Percentiles rank a stretch among this genome's conserved stretches.
phyloP scores from a whole-genome alignment of 2,797 vertebrate species.

The Cheirogaleus major region DNA sequence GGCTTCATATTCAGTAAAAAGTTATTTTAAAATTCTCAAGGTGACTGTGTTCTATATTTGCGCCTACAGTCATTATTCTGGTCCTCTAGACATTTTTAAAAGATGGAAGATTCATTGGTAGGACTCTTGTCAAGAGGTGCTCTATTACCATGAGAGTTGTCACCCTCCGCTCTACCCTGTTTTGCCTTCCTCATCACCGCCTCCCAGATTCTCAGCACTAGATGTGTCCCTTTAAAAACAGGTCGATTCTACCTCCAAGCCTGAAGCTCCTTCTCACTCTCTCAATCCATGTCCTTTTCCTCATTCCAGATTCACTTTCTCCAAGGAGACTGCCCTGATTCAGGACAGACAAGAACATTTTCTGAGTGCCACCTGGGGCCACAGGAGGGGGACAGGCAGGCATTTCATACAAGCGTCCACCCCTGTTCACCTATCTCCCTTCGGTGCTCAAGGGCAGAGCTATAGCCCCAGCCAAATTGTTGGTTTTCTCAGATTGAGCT shows the following conservation, averaged over 20 bases:
- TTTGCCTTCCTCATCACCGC: not conserved
- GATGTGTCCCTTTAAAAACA: not conserved
- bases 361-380: not conserved
- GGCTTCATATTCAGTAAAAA: not conserved
- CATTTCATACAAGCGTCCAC: not conserved
- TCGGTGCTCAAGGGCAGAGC: not conserved
- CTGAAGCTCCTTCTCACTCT: not conserved
- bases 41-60: not conserved
- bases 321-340: not conserved
- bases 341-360: slow-evolving; percentile 7
- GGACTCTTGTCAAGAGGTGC: not conserved
- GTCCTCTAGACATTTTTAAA: not conserved
- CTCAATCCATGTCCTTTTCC: not conserved
- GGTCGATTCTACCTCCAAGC: not conserved
- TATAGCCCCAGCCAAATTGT: not conserved
- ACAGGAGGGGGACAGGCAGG: not conserved
- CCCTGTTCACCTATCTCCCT: not conserved
- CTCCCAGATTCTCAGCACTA: not conserved
- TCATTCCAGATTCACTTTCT: not conserved
- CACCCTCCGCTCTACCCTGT: not conserved
- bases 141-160: not conserved
- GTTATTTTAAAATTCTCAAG: slow-evolving; percentile 9
- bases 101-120: not conserved
- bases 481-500: not conserved
- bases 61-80: not conserved